Evolutionary conservation across 2,113 vertebrate genomes (phyloP), one percentile per base, ranked within the genome.

Genomic region (Cyanistes caeruleus): DNA sequence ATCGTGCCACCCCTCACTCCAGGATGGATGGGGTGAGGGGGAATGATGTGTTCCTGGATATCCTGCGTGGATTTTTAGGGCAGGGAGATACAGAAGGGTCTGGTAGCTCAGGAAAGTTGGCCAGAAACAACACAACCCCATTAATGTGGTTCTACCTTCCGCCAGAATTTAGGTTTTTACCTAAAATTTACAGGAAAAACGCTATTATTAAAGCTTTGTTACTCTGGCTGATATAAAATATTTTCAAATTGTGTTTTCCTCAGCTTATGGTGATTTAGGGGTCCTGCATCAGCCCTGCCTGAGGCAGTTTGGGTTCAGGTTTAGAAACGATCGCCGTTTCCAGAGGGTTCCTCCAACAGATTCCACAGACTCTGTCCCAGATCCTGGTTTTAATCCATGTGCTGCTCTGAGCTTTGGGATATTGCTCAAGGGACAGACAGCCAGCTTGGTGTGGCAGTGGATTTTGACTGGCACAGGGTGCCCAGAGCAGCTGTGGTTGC

Each of bases 181-280:
- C 31, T 37, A 35, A 52, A 17, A 20, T 27, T 49, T 10, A 22
- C 10, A 27, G 28, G 43, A 12, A 41, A 41, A 53, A 46, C 4
- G 0, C 0, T 9, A 0, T 67, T 30, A 3, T 28, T 11, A 13
- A 23, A 44, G 41, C 9, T 62, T 51, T n/a, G 9, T 58, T 59
- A 5, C 31, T 59, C 52, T 65, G 58, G 43, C 44, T 64, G 69
- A 1, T 22, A 15, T 0, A 24, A 75, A 81, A 23, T 23, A 15
- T 18, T 9, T 6, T 18, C 15, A 43, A 30, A 12, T 23, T 7
- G 1, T 22, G 3, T 9, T 78, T 68, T 5, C 13, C 63, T 64
- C 25, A 44, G 33, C 18, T 82, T 15, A 1, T 15, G 15, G 27
- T 35, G 64, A 25, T 18, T 62, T 22, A 7, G 5, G 11, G 15